Evolutionary conservation across 2,888 invertebrate genomes (phyloP).

Genomic region (Hybos culiciformis): DNA sequence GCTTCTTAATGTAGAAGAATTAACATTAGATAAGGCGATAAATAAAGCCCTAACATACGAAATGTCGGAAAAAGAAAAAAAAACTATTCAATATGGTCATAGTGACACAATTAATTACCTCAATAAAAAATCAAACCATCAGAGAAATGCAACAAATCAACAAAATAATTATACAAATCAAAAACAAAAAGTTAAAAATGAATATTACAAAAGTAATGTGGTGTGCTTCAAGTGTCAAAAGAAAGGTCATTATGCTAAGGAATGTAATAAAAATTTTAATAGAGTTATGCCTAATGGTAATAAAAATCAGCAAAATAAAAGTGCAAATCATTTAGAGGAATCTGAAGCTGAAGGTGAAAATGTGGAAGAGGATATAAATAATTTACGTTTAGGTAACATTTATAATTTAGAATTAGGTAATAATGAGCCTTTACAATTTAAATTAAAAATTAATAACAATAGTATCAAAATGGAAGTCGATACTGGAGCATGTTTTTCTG

Average conservation of each 20-base stretch:
- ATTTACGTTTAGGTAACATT: conserved; percentile 14
- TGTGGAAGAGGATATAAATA: conserved; percentile 14
- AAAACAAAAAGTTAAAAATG: conserved; percentile 5
- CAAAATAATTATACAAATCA: conserved; percentile 8
- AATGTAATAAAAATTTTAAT: conserved; percentile 15
- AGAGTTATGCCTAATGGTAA: conserved; percentile 9
- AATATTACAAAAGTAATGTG: background rate
- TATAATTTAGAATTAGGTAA: conserved; percentile 1
- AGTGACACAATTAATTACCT: too few relatives aligned
- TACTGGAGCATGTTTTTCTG: background rate
- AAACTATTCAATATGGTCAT: too few relatives aligned
- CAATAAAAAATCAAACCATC: too few relatives aligned
- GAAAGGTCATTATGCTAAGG: conserved; percentile 14
- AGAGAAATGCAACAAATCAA: conserved; percentile 4
- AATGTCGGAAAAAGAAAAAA: conserved; percentile 9
- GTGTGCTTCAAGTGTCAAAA: conserved; percentile 2
- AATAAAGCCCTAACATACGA: conserved; percentile 5
- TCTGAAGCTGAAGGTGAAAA: background rate
- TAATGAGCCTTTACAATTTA: background rate
- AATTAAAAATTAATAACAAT: background rate
- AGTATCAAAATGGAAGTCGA: conserved; percentile 2
- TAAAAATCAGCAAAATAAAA: background rate
- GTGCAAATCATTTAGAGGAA: background rate
- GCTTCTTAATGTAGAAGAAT: conserved; percentile 5
- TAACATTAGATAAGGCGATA: conserved; percentile 9